Evolutionary conservation across 2,888 invertebrate species (phyloP), one percentile per base, ranked within the genome.

Genomic region (Amitus sp.): DNA sequence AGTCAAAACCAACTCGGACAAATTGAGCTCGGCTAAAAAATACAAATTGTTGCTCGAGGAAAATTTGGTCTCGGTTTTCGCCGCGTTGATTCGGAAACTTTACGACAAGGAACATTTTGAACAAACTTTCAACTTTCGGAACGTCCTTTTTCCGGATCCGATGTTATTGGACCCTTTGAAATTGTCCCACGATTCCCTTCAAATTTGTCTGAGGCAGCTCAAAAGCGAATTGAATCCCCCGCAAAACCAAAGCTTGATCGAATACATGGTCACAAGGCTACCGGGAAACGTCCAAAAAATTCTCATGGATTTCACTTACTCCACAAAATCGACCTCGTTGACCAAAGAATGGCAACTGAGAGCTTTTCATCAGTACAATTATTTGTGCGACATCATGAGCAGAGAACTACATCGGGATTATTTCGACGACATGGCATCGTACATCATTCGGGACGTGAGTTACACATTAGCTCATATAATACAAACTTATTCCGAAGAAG

Each of bases 361-460:
- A 50, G 82, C 83, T 10, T 81, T 90, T 33, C 85, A 89, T 70
- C 84, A 86, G 0, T 90, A 87, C 65, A 74, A 85, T 2, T 84
- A 83, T 1, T 86, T 89, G 62, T 78, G 81, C 17, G 72, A 85
- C 6, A 79, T 84, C 17, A 75, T 84, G 28, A 71, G 85, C 1
- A 82, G 84, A 0, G 69, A 75, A 17, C 61, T 85, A 4, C 60
- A 72, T 1, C 42, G 82, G n/a, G 75, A 80, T 1, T 63, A 70
- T 17, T 78, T 79, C 3, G 74, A 82, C 43, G 70, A 81, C 1
- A 83, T 87, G n/a, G 84, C 85, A 5, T 78, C 83, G 0, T 88
- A 86, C 66, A 73, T 89, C 10, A 82, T 87, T 33, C 84, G 86
- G 67, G 89, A 87, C 67, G 81, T 86, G 4, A 84, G 85, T 49